A percentile compares a stretch with the other conserved stretches of the same genome.
Evolutionary conservation across 2,113 vertebrate genomes (phyloP).

Genomic region (Dissostichus mawsoni): DNA sequence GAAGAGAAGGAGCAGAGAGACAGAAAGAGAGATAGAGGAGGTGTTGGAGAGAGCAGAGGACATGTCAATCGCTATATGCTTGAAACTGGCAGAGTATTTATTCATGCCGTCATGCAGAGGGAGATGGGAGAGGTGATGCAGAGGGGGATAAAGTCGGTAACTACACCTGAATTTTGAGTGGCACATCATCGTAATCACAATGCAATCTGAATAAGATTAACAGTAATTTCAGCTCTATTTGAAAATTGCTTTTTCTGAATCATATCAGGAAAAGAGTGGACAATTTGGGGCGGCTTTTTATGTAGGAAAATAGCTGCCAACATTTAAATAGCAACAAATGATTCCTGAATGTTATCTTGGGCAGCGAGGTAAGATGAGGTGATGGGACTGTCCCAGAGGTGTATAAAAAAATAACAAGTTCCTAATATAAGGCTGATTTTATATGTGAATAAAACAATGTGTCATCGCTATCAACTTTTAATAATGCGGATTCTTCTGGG

Average conservation of each 20-base stretch:
- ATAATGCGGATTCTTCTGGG: slow-evolving; percentile 4
- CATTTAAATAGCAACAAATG: slow-evolving; percentile 47
- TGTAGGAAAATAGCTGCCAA: slow-evolving; percentile 24
- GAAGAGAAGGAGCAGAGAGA: slow-evolving; percentile 53
- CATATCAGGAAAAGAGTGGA: slow-evolving; percentile 4
- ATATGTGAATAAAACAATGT: slow-evolving; percentile 16
- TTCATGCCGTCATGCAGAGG: slow-evolving; percentile 61
- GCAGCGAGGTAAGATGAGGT: slow-evolving; percentile 15
- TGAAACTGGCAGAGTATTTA: slow-evolving; percentile 64
- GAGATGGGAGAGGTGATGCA: slow-evolving; percentile 45
- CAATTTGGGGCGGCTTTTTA: slow-evolving; percentile 3
- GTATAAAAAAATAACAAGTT: slow-evolving; percentile 13
- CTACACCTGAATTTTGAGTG: slow-evolving; percentile 58
- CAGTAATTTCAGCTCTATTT: slow-evolving; percentile 58
- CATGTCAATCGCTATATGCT: slow-evolving; percentile 79
- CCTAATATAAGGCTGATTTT: slow-evolving; percentile 23
- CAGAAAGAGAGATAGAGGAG: slow-evolving; percentile 35
- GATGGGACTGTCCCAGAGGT: slow-evolving; percentile 14
- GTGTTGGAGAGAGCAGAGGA: slow-evolving; percentile 72
- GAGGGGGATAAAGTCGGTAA: slow-evolving; percentile 27
- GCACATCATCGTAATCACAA: slow-evolving; percentile 66
- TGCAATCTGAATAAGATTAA: slow-evolving; percentile 70
- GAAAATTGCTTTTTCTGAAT: slow-evolving; percentile 47
- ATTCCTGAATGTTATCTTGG: slow-evolving; percentile 21
- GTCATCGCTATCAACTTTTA: not conserved